These are phyloP conservation scores for Leuciscus idus DNA, from an alignment of 2,113 vertebrate genomes.

Conservation along the genomic window DNA sequence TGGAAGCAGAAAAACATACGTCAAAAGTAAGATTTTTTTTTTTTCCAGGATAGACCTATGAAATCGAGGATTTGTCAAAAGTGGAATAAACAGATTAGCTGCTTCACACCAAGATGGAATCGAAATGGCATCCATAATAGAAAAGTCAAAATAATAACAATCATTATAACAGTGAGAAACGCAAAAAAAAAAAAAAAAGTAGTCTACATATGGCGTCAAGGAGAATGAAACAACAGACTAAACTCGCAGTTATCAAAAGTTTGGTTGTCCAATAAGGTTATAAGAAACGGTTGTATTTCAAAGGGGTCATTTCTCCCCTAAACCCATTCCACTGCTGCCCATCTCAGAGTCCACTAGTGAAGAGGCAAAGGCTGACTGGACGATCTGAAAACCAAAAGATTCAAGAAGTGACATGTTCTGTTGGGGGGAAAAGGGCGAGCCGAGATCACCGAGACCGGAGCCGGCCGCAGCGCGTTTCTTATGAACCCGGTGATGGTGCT, in stretches of 20 bases:
- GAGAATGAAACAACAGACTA: slow-evolving; percentile 34
- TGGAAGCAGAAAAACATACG: background rate
- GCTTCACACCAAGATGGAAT: slow-evolving; percentile 41
- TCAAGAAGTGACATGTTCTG: slow-evolving; percentile 99
- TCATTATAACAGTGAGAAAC: slow-evolving; percentile 48
- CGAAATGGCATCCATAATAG: slow-evolving; percentile 25
- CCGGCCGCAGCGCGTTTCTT: slow-evolving; percentile 78
- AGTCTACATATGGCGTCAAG: slow-evolving; percentile 37
- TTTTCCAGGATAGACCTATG: too few relatives aligned
- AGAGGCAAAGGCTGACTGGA: slow-evolving; percentile 97
- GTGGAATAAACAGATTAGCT: slow-evolving; percentile 32
- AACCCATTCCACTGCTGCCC: slow-evolving; percentile 89
- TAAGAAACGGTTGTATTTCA: background rate
- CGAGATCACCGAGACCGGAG: slow-evolving; percentile 82
- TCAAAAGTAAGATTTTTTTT: background rate
- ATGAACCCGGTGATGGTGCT: slow-evolving; percentile 97
- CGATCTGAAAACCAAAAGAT: slow-evolving; percentile 99
- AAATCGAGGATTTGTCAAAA: slow-evolving; percentile 6
- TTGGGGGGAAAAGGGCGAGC: slow-evolving; percentile 95
- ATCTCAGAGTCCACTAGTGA: slow-evolving; percentile 93
- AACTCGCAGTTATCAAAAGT: slow-evolving; percentile 42
- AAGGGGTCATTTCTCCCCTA: slow-evolving; percentile 86
- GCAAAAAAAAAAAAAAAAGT: slow-evolving; percentile 54
- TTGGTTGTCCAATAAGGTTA: slow-evolving; percentile 12
- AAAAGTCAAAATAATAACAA: slow-evolving; percentile 38